Percentiles rank a stretch among this genome's conserved stretches.
Evolutionary conservation across 2,888 invertebrate species (phyloP).

Genomic region (Xestia ashworthii): DNA sequence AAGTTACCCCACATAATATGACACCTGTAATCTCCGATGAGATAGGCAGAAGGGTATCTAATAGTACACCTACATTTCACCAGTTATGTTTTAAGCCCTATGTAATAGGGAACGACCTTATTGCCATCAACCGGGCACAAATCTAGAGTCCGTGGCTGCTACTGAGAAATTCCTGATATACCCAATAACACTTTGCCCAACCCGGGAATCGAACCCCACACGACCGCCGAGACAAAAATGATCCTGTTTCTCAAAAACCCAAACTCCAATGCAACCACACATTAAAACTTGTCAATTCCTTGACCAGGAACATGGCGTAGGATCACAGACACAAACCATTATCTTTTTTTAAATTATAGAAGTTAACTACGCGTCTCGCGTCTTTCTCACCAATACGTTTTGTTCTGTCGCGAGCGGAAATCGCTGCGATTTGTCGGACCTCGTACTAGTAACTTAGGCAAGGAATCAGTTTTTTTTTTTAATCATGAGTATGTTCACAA

Average conservation of each 20-base stretch:
- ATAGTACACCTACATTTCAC: no score
- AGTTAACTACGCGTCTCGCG: constrained; percentile 30
- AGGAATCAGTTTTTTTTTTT: neutral
- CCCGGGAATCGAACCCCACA: no score
- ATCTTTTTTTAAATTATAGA: constrained; percentile 37
- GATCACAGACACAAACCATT: constrained; percentile 55
- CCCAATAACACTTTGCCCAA: no score
- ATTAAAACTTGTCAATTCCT: constrained; percentile 58
- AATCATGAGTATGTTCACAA: neutral
- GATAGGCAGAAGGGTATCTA: no score
- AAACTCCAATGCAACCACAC: constrained; percentile 48
- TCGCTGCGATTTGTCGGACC: constrained; percentile 36
- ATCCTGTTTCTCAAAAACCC: constrained; percentile 27
- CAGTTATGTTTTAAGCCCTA: no score
- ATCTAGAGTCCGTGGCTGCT: no score
- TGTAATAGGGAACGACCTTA: no score
- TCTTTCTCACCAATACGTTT: constrained; percentile 26
- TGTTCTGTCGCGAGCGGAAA: constrained; percentile 38
- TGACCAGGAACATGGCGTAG: constrained; percentile 54
- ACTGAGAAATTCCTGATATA: no score
- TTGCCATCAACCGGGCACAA: no score
- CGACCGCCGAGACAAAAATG: no score
- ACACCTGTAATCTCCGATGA: no score
- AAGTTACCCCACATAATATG: no score
- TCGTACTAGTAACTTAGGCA: neutral